Evolutionary conservation across 35 echinoderm and acorn worm species (phyloP), one percentile per base, ranked within the genome.

Genomic region (Apostichopus japonicus): DNA sequence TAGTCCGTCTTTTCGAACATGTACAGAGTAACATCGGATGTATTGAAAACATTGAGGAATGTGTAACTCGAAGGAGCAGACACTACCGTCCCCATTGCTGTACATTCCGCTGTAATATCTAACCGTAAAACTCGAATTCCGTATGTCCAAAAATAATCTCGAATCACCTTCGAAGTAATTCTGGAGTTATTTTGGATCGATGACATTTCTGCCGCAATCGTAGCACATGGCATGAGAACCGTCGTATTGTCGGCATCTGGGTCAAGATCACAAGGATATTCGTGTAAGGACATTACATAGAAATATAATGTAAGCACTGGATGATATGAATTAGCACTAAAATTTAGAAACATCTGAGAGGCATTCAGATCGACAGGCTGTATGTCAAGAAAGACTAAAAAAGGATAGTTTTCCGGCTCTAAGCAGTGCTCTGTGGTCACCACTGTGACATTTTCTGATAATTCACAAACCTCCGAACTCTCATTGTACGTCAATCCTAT

Each of bases 1-100:
- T 84, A 93, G 19, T 53, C 16, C 23, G 15, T 62, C 6, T 16
- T 56, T 22, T 54, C 14, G 33, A 86, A 83, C 17, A 55, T 80
- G 44, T 86, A 84, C 10, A 93, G 13, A 11, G 53, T 87, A 4
- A 93, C 81, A 23, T 86, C 59, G 11, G 63, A 53, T 5, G 22
- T n/a, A 75, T 77, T 84, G 61, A 73, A 93, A 62, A 8, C 65
- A 52, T 24, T 44, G 0, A 54, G 79, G 54, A 82, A 10, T 17
- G 70, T 19, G 70, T 73, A 73, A 73, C 70, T 17, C 16, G 62
- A 65, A 17, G 16, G 5, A 8, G 54, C 57, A 61, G 57, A 61
- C 0, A 13, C 0, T 10, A 51, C 0, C 0, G 22, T 5, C 54
- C 27, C 6, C 9, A 51, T 5, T 55, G 9, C 54, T 81, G 27